phyloP scores from a whole-genome alignment of 2,888 invertebrate species.

The Aleiodes alternator region DNA sequence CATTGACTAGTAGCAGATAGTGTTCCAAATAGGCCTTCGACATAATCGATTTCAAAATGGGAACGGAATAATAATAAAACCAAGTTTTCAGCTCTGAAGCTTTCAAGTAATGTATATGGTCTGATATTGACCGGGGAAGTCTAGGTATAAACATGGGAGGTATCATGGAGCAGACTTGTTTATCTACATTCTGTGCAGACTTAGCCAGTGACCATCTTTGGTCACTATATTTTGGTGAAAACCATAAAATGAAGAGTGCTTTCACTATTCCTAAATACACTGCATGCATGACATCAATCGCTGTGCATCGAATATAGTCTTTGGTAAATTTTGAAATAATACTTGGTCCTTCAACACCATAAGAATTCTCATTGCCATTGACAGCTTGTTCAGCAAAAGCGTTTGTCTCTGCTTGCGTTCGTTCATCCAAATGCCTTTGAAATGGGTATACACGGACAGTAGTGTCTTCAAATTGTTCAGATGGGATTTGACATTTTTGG shows the following conservation, averaged over 20 bases:
- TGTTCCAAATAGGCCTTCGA: constrained; percentile 34
- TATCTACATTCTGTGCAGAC: constrained; percentile 8
- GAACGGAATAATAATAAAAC: constrained; percentile 44
- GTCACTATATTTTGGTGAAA: constrained; percentile 15
- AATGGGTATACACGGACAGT: not conserved
- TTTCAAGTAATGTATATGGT: constrained; percentile 38
- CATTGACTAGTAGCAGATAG: constrained; percentile 30
- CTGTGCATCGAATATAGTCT: constrained; percentile 31
- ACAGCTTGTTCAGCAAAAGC: not conserved
- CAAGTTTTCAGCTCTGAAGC: constrained; percentile 40
- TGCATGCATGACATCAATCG: constrained; percentile 38
- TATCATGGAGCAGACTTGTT: constrained; percentile 7
- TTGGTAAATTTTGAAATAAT: constrained; percentile 4
- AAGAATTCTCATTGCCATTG: no score
- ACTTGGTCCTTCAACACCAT: constrained; percentile 44
- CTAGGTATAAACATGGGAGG: constrained; percentile 36
- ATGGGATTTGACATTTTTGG: constrained; percentile 30
- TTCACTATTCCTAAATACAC: constrained; percentile 32
- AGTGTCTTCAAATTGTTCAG: not conserved
- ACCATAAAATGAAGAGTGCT: constrained; percentile 18
- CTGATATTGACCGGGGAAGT: constrained; percentile 34
- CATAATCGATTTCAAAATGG: constrained; percentile 36
- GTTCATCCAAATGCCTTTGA: not conserved
- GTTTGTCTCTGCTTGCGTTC: not conserved
- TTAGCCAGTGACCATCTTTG: constrained; percentile 10